Percentiles rank a stretch among this genome's conserved stretches.
phyloP scores from a whole-genome alignment of 2,113 vertebrate genomes.

The Rhynchopsitta pachyrhyncha region DNA sequence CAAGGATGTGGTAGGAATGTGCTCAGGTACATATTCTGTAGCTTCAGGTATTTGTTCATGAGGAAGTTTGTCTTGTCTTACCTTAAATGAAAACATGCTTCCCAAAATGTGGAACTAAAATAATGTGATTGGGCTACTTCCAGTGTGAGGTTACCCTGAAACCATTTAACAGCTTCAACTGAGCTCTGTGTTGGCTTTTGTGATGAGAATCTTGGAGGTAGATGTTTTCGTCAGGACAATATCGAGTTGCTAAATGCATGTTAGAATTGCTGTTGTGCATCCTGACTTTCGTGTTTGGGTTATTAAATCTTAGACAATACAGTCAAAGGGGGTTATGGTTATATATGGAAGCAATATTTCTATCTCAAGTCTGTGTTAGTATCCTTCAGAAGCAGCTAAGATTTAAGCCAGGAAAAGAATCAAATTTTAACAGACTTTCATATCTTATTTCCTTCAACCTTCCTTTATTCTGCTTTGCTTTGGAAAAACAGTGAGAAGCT shows the following conservation, averaged over 20 bases:
- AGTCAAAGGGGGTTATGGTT: not conserved
- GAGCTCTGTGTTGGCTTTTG: not conserved
- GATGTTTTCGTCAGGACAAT: not conserved
- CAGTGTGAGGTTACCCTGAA: not conserved
- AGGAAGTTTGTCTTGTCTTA: not conserved
- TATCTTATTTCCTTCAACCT: not conserved
- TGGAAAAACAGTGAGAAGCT: not conserved
- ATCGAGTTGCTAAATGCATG: not conserved
- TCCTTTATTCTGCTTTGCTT: not conserved
- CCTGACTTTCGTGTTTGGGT: not conserved
- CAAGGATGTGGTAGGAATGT: not conserved
- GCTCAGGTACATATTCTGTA: not conserved
- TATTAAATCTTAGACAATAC: not conserved
- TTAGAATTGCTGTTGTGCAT: not conserved
- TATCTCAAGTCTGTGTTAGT: not conserved
- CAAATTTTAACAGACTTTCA: not conserved
- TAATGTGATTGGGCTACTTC: not conserved
- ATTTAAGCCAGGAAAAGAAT: not conserved
- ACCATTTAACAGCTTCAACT: not conserved
- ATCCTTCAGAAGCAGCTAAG: not conserved
- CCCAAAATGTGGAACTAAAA: not conserved
- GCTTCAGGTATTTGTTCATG: not conserved
- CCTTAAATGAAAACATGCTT: not conserved
- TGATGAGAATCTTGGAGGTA: not conserved
- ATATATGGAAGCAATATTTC: not conserved